phyloP scores from a whole-genome alignment of 2,888 invertebrate species.

The Chymomyza caudatula region DNA sequence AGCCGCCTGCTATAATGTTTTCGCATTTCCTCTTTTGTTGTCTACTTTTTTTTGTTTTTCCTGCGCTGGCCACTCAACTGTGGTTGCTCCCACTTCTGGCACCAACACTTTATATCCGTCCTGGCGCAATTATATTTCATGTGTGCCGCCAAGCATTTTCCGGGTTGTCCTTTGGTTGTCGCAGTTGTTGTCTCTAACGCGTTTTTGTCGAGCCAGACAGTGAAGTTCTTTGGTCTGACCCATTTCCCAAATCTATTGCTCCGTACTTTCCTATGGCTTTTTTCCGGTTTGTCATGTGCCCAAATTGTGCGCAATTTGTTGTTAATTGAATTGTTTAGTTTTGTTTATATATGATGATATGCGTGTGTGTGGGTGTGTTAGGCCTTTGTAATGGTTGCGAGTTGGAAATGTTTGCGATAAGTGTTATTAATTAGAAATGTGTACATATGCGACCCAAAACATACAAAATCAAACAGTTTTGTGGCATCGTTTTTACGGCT shows the following conservation, averaged over 20 bases:
- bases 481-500: background rate
- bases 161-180: background rate
- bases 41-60: background rate
- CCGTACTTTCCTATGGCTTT: background rate
- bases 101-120: background rate
- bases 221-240: conserved; percentile 8
- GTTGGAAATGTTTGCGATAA: conserved; percentile 12
- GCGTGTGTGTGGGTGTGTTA: background rate
- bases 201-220: background rate
- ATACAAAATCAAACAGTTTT: background rate
- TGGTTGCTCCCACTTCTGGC: background rate
- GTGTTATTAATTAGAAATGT: conserved; percentile 28
- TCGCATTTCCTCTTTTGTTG: background rate
- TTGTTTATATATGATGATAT: too few relatives aligned
- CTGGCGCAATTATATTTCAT: background rate
- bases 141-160: background rate
- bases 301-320: conserved; percentile 22
- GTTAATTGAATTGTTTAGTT: conserved; percentile 34
- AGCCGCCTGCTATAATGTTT: background rate
- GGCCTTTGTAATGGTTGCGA: background rate
- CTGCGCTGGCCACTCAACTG: background rate
- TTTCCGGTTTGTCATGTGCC: conserved; percentile 18
- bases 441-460: background rate
- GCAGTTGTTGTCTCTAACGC: background rate
- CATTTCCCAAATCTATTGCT: conserved; percentile 20